Conservation (phyloP, 35 echinoderm and acorn worm species). For the Antedon bifida region DNA sequence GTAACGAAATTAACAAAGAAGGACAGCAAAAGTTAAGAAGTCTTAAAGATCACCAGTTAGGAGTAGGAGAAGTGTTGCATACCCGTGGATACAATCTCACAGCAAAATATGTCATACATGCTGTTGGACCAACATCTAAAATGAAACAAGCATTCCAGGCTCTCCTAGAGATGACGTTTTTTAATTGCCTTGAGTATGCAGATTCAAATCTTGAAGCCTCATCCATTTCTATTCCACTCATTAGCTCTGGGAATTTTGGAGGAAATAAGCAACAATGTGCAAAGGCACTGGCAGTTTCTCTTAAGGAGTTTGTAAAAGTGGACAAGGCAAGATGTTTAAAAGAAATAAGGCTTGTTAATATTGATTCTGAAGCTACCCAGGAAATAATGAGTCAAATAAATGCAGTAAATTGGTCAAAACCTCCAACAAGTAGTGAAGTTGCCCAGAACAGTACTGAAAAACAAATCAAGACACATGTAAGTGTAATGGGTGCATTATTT, state of each 20-base stretch:
- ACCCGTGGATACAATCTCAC: background rate
- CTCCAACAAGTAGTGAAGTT: too few species aligned
- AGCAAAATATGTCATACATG: slow-evolving; percentile 3
- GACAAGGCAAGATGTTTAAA: background rate
- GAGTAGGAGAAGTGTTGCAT: background rate
- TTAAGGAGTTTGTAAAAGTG: background rate
- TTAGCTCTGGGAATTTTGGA: slow-evolving; percentile 5
- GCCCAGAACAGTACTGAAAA: too few species aligned
- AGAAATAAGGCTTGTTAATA: background rate
- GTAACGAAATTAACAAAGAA: background rate
- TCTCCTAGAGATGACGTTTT: background rate
- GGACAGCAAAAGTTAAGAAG: background rate
- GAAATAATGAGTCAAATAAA: background rate
- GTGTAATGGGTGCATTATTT: too few species aligned
- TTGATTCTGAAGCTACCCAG: background rate
- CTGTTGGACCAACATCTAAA: background rate
- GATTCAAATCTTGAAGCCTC: background rate
- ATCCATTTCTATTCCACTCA: background rate
- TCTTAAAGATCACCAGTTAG: background rate
- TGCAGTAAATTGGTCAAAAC: background rate
- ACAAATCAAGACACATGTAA: too few species aligned
- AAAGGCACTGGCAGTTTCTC: background rate
- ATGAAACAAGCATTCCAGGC: background rate
- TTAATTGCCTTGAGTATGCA: slow-evolving; percentile 1
- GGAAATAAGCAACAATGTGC: background rate